phyloP scores from a whole-genome alignment of 2,797 vertebrate genomes.

The Centroberyx gerrardi region DNA sequence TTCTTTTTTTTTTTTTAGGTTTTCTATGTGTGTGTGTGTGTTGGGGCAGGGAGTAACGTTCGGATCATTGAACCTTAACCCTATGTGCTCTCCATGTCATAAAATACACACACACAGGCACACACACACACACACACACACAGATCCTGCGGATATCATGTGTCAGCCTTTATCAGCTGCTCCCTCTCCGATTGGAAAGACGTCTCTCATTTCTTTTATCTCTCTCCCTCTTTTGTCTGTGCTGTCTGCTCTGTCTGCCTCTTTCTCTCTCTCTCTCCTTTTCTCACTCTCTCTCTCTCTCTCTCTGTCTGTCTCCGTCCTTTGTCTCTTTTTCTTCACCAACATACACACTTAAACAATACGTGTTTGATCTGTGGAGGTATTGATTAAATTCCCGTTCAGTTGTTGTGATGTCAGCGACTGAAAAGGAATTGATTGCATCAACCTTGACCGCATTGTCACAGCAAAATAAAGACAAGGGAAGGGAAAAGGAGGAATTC shows the following conservation, averaged over 20 bases:
- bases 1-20: not conserved
- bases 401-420: too few relatives aligned
- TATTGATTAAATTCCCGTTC: conserved; percentile 29
- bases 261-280: not conserved
- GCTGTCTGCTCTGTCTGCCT: not conserved
- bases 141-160: too few relatives aligned
- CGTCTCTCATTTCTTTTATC: conserved; percentile 11
- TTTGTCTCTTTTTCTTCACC: conserved; percentile 7
- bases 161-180: not conserved
- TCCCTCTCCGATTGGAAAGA: conserved; percentile 13
- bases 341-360: conserved; percentile 2
- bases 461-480: not conserved
- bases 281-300: not conserved
- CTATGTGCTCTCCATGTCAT: conserved; percentile 24
- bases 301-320: too few relatives aligned
- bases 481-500: too few relatives aligned
- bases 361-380: not conserved
- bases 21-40: not conserved
- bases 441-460: conserved; percentile 10
- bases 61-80: conserved; percentile 41
- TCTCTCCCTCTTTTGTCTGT: not conserved
- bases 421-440: not conserved
- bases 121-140: conserved; percentile 2
- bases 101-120: conserved; percentile 28
- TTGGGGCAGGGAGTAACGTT: not conserved